phyloP scores from a whole-genome alignment of 2,888 invertebrate genomes.

The Dicranocentrus wangi region DNA sequence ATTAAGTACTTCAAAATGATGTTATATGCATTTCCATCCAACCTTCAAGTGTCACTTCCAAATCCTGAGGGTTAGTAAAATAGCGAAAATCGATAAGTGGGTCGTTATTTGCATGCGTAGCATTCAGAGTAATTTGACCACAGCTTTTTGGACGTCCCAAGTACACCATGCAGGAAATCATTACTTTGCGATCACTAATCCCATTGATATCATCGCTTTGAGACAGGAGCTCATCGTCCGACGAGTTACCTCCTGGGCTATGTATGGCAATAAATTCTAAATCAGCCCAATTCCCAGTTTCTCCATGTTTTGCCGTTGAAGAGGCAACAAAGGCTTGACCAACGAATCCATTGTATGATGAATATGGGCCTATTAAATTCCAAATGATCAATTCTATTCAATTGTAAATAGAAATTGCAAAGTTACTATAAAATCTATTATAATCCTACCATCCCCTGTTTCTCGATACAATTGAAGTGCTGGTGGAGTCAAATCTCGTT shows the following conservation, averaged over 20 bases:
- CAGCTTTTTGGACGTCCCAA: slow-evolving; percentile 10
- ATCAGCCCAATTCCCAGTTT: not conserved
- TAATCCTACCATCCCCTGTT: not conserved
- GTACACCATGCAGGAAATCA: not conserved
- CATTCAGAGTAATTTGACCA: not conserved
- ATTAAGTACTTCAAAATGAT: not conserved
- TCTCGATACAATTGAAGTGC: not conserved
- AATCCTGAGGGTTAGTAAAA: not conserved
- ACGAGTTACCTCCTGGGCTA: no score
- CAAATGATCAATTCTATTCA: not conserved
- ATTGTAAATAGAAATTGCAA: not conserved
- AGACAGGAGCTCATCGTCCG: no score
- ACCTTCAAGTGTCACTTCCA: slow-evolving; percentile 18
- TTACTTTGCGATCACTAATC: no score
- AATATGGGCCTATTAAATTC: not conserved
- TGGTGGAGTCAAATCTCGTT: not conserved
- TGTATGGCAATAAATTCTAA: no score
- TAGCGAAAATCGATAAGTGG: slow-evolving; percentile 19
- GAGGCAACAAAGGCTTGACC: not conserved
- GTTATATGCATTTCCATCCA: not conserved
- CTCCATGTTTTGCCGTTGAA: not conserved
- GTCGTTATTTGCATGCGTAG: not conserved
- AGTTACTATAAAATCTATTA: no score
- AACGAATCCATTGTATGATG: not conserved
- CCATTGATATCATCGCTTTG: no score